A percentile compares a stretch with the other conserved stretches of the same genome.
Evolutionary conservation across 2,113 vertebrate genomes (phyloP).

Genomic region (Sphaerodactylus townsendi): DNA sequence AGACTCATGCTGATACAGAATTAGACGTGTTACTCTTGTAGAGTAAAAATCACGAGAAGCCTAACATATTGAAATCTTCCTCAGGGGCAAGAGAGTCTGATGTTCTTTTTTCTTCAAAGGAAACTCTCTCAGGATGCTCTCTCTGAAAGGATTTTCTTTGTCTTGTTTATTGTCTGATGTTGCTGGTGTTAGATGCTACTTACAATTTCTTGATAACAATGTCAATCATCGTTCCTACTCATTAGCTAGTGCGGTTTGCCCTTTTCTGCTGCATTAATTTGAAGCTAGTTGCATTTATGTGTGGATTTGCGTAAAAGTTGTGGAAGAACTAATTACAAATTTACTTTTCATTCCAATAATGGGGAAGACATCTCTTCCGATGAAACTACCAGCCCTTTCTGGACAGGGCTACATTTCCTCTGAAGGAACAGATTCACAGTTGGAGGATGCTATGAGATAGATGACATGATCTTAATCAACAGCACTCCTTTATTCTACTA

Average conservation of each 20-base stretch:
- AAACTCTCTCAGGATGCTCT: not conserved
- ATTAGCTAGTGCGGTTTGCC: slow-evolving; percentile 50
- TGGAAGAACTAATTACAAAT: not conserved
- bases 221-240: not conserved
- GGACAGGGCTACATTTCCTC: too few relatives aligned
- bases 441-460: too few relatives aligned
- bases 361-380: too few relatives aligned
- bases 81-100: not conserved
- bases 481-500: slow-evolving; percentile 13
- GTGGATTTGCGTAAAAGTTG: not conserved
- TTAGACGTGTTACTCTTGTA: not conserved
- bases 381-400: too few relatives aligned
- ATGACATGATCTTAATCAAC: not conserved
- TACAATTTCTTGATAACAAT: not conserved
- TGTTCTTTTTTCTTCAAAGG: not conserved
- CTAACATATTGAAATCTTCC: not conserved
- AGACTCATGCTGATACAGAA: not conserved
- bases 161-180: not conserved
- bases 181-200: not conserved
- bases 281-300: not conserved
- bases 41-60: not conserved
- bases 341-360: too few relatives aligned
- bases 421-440: too few relatives aligned
- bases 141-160: not conserved
- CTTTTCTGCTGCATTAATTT: not conserved